phyloP scores from a whole-genome alignment of 2,888 invertebrate genomes.

The Limnephilus lunatus region DNA sequence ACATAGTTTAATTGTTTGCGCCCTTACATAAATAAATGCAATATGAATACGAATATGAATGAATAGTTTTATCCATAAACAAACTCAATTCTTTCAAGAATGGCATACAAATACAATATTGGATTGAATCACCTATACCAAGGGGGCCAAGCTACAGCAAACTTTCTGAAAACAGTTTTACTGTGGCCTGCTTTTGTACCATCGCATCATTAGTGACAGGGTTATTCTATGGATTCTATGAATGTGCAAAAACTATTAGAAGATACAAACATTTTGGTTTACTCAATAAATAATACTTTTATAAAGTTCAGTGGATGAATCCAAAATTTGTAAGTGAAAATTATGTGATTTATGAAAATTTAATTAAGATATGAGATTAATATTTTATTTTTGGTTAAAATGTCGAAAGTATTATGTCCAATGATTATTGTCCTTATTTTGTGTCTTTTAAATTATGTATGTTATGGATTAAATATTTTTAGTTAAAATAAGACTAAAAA shows the following conservation, averaged over 20 bases:
- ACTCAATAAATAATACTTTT: background rate
- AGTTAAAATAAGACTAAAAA: background rate
- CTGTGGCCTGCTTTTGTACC: background rate
- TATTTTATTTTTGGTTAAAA: conserved; percentile 2
- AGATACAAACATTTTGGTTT: background rate
- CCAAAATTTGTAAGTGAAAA: background rate
- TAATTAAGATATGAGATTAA: background rate
- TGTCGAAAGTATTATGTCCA: background rate
- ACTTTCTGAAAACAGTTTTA: background rate
- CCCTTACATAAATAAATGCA: too few species aligned
- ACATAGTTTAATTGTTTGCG: too few species aligned
- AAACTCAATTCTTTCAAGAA: too few species aligned
- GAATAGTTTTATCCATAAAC: too few species aligned
- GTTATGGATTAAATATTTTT: background rate
- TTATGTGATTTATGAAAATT: conserved; percentile 2
- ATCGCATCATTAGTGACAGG: background rate
- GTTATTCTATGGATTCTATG: background rate
- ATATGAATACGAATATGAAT: too few species aligned
- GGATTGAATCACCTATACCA: too few species aligned
- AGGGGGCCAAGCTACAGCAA: background rate
- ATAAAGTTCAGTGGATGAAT: background rate
- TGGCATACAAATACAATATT: too few species aligned
- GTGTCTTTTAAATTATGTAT: conserved; percentile 2
- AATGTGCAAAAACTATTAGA: background rate
- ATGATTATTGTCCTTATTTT: background rate